These are phyloP conservation scores for Lampris incognitus DNA, from an alignment of 2,113 vertebrate genomes.

Conservation along the genomic window DNA sequence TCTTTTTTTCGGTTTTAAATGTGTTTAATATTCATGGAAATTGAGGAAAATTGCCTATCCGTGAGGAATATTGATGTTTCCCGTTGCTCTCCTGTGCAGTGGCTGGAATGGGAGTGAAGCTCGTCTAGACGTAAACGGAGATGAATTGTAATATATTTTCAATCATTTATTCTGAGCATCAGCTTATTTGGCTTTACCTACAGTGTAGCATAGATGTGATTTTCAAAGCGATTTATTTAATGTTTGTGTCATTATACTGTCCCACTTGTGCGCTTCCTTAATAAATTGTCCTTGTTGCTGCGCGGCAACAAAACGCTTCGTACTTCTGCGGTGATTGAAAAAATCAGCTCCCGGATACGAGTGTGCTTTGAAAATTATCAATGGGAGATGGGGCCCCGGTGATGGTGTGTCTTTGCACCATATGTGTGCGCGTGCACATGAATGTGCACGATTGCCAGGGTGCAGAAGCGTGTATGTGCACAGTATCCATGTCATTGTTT, in stretches of 20 bases:
- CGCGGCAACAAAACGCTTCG: constrained; percentile 50
- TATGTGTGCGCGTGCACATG: constrained; percentile 8
- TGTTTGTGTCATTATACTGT: constrained; percentile 62
- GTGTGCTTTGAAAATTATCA: constrained; percentile 52
- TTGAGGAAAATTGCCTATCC: constrained; percentile 27
- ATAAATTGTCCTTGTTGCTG: constrained; percentile 71
- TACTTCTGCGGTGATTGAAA: constrained; percentile 57
- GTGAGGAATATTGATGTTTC: constrained; percentile 36
- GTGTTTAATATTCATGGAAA: constrained; percentile 36
- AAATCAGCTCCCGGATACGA: constrained; percentile 44
- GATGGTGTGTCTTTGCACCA: constrained; percentile 24
- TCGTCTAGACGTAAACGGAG: constrained; percentile 29
- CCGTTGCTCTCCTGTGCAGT: constrained; percentile 37
- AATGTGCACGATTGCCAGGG: background rate
- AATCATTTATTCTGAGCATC: constrained; percentile 37
- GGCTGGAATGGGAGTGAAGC: background rate
- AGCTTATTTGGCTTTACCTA: constrained; percentile 52
- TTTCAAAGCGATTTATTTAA: constrained; percentile 68
- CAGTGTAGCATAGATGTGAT: constrained; percentile 47
- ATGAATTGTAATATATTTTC: constrained; percentile 57
- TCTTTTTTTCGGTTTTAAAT: constrained; percentile 7
- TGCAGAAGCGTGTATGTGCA: constrained; percentile 18
- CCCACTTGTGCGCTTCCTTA: constrained; percentile 55
- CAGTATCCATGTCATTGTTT: background rate
- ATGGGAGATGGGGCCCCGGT: constrained; percentile 37